Evolutionary conservation across 2,888 invertebrate species (phyloP), one percentile per base, ranked within the genome.

Genomic region (Drosophila heteroneura): DNA sequence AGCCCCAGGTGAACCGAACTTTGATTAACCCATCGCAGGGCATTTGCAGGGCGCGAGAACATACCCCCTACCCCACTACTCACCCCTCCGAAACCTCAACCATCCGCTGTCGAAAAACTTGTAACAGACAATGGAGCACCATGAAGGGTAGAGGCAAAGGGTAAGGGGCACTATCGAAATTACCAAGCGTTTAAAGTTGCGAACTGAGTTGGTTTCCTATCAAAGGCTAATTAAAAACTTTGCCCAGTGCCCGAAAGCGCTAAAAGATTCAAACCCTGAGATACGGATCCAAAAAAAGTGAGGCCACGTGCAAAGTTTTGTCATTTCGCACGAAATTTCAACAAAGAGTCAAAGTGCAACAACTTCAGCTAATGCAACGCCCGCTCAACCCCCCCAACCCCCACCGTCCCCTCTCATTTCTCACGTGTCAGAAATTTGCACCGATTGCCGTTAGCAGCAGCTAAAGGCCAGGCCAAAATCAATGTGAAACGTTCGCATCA

Each of bases 171-270:
- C 70, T 71, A 75, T 77, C 81, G 81, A 70, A 68, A 82, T 78
- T 82, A 54, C 66, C 51, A 73, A 81, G 58, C 83, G 83, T 79
- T 81, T 80, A 73, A 80, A 76, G 76, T 78, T 79, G 22, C 74
- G 60, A 80, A 75, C 87, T 88, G 64, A 72, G 83, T 90, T 79
- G 76, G 87, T 89, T 86, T 86, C 89, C 91, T 83, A 86, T 86
- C 85, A 86, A 86, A 83, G 89, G 90, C 85, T 86, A 86, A 86
- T 86, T 86, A 86, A 90, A 86, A 86, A 86, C 91, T 86, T 86
- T 90, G 65, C 72, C 79, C 79, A 87, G 71, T 80, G 83, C 85
- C 88, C 85, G 71, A 89, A 75, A 90, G 89, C 76, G 59, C 74
- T 35, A 70, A 75, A 70, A 70, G 79, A 82, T 74, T 74, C 82